phyloP scores from a whole-genome alignment of 2,797 vertebrate genomes.

The Girardinus metallicus region DNA sequence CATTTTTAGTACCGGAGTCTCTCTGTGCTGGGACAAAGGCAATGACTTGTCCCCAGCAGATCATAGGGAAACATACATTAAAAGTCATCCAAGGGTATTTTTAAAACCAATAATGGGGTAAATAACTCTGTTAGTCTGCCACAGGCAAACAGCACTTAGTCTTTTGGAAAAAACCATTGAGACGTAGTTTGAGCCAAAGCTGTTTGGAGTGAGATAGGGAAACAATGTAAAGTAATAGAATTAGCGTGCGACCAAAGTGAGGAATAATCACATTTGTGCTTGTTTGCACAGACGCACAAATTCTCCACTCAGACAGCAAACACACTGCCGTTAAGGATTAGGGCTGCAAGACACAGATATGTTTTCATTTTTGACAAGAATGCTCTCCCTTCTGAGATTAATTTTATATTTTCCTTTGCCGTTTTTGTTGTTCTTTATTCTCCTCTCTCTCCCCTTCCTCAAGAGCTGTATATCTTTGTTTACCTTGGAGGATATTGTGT shows the following conservation, averaged over 20 bases:
- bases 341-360: conserved; percentile 69
- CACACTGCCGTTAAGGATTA: conserved; percentile 71
- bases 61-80: conserved; percentile 41
- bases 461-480: conserved; percentile 62
- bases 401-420: conserved; percentile 13
- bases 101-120: conserved; percentile 22
- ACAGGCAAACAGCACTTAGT: conserved; percentile 18
- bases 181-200: conserved; percentile 57
- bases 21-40: conserved; percentile 28
- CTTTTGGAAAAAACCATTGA: conserved; percentile 40
- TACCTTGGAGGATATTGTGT: conserved; percentile 65
- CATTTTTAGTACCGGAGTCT: conserved; percentile 67
- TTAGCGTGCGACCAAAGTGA: conserved; percentile 71
- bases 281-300: conserved; percentile 66
- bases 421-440: conserved; percentile 48
- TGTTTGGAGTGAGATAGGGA: conserved; percentile 63
- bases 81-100: conserved; percentile 49
- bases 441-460: conserved; percentile 34
- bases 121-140: conserved; percentile 20
- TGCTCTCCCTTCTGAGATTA: conserved; percentile 53
- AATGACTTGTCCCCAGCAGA: conserved; percentile 26
- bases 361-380: conserved; percentile 73
- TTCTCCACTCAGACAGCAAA: conserved; percentile 58
- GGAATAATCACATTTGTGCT: conserved; percentile 74
- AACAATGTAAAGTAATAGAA: conserved; percentile 76